Percentiles rank a stretch among this genome's conserved stretches.
These are phyloP conservation scores for Julus scandinavius DNA, from an alignment of 2,888 invertebrate species.

Conservation along the genomic window DNA sequence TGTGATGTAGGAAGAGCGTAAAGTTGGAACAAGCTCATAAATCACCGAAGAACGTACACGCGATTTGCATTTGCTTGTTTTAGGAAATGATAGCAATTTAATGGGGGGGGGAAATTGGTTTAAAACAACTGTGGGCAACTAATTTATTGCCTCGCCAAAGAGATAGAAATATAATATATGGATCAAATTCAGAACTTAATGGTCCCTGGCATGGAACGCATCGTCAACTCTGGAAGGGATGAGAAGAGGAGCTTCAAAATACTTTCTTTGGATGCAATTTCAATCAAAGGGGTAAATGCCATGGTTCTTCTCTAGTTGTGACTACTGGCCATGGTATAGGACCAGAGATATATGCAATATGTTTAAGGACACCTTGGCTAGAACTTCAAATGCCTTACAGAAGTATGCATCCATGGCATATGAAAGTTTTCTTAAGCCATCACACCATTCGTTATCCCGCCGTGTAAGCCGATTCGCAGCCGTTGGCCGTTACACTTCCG, in stretches of 20 bases:
- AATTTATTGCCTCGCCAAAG: conserved; percentile 17
- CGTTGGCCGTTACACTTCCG: no score
- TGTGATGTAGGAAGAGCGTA: conserved; percentile 9
- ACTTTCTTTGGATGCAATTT: not conserved
- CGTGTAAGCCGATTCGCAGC: no score
- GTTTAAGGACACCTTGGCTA: no score
- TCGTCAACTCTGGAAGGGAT: not conserved
- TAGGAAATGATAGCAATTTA: conserved; percentile 45
- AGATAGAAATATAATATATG: conserved; percentile 26
- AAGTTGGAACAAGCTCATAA: conserved; percentile 7
- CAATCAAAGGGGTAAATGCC: not conserved
- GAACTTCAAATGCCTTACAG: no score
- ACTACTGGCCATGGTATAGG: no score
- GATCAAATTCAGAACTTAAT: conserved; percentile 19
- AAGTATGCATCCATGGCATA: no score
- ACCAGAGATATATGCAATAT: no score
- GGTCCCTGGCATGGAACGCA: not conserved
- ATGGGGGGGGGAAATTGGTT: conserved; percentile 16
- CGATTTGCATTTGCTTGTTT: conserved; percentile 43
- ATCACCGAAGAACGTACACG: conserved; percentile 2
- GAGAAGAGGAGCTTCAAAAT: not conserved
- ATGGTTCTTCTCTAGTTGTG: not conserved
- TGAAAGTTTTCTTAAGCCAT: no score
- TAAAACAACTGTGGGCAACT: conserved; percentile 45
- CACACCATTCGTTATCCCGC: no score